A percentile compares a stretch with the other conserved stretches of the same genome.
Evolutionary conservation across 2,113 vertebrate genomes (phyloP).

Genomic region (Bos javanicus): DNA sequence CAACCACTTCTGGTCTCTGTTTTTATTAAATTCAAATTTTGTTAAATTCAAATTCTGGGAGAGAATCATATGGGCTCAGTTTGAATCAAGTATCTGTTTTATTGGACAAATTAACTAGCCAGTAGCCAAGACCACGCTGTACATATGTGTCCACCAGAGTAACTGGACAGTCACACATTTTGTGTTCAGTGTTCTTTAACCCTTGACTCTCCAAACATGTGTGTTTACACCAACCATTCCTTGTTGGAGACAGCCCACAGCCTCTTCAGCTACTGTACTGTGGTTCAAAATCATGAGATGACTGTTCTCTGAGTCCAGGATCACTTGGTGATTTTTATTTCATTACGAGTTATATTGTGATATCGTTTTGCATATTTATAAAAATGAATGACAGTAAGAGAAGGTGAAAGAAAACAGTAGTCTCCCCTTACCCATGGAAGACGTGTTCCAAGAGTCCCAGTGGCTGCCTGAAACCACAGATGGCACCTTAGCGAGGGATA

Average conservation of each 20-base stretch:
- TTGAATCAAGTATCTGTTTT: not conserved
- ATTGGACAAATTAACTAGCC: not conserved
- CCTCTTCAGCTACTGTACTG: not conserved
- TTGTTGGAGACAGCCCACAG: not conserved
- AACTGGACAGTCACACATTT: not conserved
- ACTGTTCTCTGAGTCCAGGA: not conserved
- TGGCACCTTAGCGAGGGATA: not conserved
- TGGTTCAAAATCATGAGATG: not conserved
- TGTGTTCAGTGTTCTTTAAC: not conserved
- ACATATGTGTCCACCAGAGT: fast-evolving
- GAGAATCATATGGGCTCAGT: not conserved
- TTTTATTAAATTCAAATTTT: conserved; percentile 15
- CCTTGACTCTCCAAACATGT: not conserved
- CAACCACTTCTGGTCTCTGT: not conserved
- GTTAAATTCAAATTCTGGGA: not conserved
- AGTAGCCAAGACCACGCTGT: not conserved
- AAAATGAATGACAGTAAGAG: not conserved
- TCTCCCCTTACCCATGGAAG: not conserved
- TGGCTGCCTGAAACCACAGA: not conserved
- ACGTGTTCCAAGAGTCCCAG: not conserved
- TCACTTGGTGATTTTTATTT: not conserved
- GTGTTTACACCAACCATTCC: not conserved
- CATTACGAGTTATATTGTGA: not conserved
- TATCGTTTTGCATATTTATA: not conserved
- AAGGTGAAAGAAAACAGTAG: not conserved